Percentiles rank a stretch among this genome's conserved stretches.
These are phyloP conservation scores for Xerus inauris DNA, from an alignment of 2,113 vertebrate species.

Conservation along the genomic window DNA sequence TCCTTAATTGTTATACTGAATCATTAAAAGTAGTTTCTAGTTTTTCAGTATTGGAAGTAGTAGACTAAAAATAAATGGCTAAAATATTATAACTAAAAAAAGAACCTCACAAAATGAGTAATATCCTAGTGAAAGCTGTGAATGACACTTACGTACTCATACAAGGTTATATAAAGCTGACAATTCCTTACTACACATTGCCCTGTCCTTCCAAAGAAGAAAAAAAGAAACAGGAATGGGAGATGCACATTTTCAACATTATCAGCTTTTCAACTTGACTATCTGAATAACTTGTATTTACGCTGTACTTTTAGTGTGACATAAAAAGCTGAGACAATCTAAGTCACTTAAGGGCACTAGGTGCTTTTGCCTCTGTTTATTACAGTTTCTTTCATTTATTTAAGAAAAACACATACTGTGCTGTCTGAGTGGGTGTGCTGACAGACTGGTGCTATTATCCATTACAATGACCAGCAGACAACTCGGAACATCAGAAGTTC, in stretches of 20 bases:
- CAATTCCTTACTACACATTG: not conserved
- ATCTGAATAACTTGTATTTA: not conserved
- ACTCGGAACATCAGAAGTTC: not conserved
- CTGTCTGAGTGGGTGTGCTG: not conserved
- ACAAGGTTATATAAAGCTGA: not conserved
- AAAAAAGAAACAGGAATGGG: no score
- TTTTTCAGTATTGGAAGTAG: not conserved
- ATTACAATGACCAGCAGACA: not conserved
- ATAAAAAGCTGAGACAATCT: not conserved
- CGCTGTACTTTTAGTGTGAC: not conserved
- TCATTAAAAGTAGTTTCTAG: not conserved
- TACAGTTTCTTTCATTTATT: not conserved
- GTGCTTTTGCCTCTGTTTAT: not conserved
- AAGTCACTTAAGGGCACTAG: not conserved
- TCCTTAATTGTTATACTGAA: not conserved
- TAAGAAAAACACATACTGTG: not conserved
- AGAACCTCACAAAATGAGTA: not conserved
- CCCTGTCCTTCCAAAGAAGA: not conserved
- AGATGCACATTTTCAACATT: not conserved
- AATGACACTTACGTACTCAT: not conserved
- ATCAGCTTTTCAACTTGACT: not conserved
- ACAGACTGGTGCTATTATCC: not conserved
- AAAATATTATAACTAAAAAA: not conserved
- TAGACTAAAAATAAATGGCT: not conserved
- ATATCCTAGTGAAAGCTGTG: not conserved